Conservation (phyloP, 1,140 invertebrate genomes). For the Drosophila burlai region DNA sequence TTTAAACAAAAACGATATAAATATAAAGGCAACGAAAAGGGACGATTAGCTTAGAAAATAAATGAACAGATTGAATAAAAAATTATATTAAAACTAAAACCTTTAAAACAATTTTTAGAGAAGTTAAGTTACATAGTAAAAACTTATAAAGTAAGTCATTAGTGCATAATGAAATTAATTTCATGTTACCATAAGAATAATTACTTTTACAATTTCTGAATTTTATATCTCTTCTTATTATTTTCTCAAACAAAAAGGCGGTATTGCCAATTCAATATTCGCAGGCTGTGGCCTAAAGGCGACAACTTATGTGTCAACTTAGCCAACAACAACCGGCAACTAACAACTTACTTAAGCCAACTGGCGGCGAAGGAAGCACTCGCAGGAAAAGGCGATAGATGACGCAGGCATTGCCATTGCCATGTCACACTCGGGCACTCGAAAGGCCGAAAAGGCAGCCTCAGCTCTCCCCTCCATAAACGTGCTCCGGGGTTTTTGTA, state of each 20-base stretch:
- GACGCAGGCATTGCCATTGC: conserved; percentile 50
- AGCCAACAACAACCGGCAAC: conserved; percentile 34
- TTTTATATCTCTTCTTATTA: too few relatives aligned
- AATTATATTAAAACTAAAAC: not conserved
- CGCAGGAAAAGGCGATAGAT: conserved; percentile 37
- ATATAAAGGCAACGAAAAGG: too few relatives aligned
- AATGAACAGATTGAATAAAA: not conserved
- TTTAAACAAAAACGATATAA: not conserved
- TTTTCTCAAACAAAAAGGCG: not conserved
- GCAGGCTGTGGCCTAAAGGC: conserved; percentile 61
- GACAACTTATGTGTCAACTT: conserved; percentile 74
- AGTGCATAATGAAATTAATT: too few relatives aligned
- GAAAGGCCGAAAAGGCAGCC: conserved; percentile 68
- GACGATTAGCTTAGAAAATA: too few relatives aligned
- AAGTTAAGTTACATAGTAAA: not conserved
- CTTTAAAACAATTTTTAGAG: not conserved
- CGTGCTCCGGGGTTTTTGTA: conserved; percentile 51
- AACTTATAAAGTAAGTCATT: too few relatives aligned
- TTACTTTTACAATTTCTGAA: too few relatives aligned
- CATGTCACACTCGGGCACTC: conserved; percentile 73
- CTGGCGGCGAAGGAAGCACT: conserved; percentile 26
- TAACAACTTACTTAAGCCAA: conserved; percentile 78
- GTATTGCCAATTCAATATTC: conserved; percentile 22
- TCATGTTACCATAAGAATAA: too few relatives aligned
- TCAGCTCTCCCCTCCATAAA: conserved; percentile 45